Evolutionary conservation across 2,797 vertebrate genomes (phyloP), one percentile per base, ranked within the genome.

Genomic region (Parambassis ranga): DNA sequence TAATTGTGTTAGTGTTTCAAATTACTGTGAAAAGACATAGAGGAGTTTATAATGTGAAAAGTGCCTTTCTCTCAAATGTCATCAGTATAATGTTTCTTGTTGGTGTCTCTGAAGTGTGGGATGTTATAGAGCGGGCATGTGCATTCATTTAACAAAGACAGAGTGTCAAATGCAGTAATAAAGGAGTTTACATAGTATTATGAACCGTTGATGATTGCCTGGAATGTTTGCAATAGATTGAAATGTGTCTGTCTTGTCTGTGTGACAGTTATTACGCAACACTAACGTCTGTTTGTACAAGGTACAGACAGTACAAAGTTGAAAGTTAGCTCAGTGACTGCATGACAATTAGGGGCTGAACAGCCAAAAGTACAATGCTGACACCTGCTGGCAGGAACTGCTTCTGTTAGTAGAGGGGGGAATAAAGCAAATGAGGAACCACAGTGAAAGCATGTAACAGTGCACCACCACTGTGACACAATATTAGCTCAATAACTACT

Each of bases 1-100:
- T 60, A 8, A 38, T 65, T 33, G 14, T 58, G 41, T 67, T 33
- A 28, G 64, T 56, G 26, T 80, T 62, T 62, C 19, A 47, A 59
- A 43, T 58, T 55, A 15, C 71, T 56, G 16, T 70, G 58, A 79
- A 60, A 49, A 48, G 65, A 46, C 55, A 57, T 33, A 58, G 32
- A 26, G 19, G 46, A 39, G 41, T 24, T 39, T 64, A 73, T 26
- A 61, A 72, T 62, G 74, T 79, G 50, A 72, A 87, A n/a, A 81
- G 70, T 84, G 77, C 71, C 65, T 82, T 75, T 79, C 41, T 56
- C 38, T 53, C 28, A 64, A 69, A 79, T 81, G 41, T 71, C 58
- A 58, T 50, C 39, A 37, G 31, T 66, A 35, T 67, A 36, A 66
- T 49, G 10, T 41, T 5, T 52, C 5, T 64, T 56, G 2, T 13